Conservation (phyloP, 2,888 invertebrate species). For the Serripes groenlandicus region DNA sequence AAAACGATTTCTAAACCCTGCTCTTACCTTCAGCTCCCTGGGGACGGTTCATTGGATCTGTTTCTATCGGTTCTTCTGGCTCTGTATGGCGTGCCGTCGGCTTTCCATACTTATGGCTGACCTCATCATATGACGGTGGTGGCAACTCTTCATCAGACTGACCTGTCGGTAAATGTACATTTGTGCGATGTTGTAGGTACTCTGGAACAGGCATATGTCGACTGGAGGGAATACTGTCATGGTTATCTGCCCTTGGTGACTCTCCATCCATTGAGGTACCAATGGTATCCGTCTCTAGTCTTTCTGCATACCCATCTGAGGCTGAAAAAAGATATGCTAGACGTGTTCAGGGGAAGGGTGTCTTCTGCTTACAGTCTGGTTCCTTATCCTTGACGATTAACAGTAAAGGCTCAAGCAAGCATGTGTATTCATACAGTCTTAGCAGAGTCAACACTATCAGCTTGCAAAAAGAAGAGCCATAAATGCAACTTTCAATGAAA, state of each 20-base stretch:
- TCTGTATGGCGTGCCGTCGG: not conserved
- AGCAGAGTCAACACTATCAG: too few relatives aligned
- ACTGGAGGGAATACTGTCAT: constrained; percentile 31
- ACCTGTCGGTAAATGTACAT: not conserved
- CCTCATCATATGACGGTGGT: constrained; percentile 41
- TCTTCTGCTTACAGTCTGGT: not conserved
- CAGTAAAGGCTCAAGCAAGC: too few relatives aligned
- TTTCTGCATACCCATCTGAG: constrained; percentile 6
- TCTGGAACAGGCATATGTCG: constrained; percentile 49
- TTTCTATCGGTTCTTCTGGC: not conserved
- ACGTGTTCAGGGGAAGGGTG: not conserved
- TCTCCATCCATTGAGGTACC: constrained; percentile 9
- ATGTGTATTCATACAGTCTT: too few relatives aligned
- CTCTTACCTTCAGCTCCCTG: constrained; percentile 4
- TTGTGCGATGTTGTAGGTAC: constrained; percentile 7
- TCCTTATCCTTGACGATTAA: too few relatives aligned
- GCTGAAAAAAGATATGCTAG: not conserved
- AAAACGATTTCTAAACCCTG: too few relatives aligned
- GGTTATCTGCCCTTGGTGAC: not conserved
- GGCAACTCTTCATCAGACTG: not conserved
- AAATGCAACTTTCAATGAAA: too few relatives aligned
- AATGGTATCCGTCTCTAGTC: not conserved
- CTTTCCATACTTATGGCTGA: not conserved
- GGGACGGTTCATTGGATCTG: not conserved
- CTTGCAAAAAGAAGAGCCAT: too few relatives aligned